These are phyloP conservation scores for Cyrtonyx montezumae DNA, from an alignment of 2,113 vertebrate species.

Conservation along the genomic window DNA sequence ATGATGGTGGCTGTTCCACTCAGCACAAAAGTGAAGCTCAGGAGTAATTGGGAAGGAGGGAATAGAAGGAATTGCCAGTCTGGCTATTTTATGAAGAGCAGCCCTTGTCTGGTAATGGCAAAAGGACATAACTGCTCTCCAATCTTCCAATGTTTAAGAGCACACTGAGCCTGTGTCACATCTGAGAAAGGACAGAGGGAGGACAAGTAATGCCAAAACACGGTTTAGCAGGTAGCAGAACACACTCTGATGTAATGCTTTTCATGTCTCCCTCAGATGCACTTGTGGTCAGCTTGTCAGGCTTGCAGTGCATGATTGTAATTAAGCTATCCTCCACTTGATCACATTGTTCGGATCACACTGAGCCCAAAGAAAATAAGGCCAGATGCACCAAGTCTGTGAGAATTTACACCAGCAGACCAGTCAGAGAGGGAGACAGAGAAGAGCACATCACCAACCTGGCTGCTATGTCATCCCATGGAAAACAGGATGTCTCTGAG, in stretches of 20 bases:
- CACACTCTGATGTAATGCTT: background rate
- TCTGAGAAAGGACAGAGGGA: fast-evolving
- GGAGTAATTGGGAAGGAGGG: background rate
- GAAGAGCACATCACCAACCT: background rate
- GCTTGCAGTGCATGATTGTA: background rate
- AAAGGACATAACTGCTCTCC: background rate
- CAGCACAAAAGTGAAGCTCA: background rate
- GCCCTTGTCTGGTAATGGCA: background rate
- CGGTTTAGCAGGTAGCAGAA: background rate
- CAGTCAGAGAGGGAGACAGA: background rate
- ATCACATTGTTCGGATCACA: background rate
- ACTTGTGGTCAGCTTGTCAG: background rate
- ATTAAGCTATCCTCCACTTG: background rate
- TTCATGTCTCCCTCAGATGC: background rate
- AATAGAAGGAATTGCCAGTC: background rate
- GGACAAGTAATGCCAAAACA: background rate
- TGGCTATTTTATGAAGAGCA: background rate
- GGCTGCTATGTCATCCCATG: background rate
- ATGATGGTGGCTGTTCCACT: background rate
- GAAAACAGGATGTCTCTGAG: background rate
- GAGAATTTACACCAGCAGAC: background rate
- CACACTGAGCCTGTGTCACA: background rate
- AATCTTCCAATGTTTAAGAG: background rate
- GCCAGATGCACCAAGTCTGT: fast-evolving
- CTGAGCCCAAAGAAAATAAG: background rate